Evolutionary conservation across 2,797 vertebrate genomes (phyloP), one percentile per base, ranked within the genome.

Genomic region (Calcarius lapponicus): DNA sequence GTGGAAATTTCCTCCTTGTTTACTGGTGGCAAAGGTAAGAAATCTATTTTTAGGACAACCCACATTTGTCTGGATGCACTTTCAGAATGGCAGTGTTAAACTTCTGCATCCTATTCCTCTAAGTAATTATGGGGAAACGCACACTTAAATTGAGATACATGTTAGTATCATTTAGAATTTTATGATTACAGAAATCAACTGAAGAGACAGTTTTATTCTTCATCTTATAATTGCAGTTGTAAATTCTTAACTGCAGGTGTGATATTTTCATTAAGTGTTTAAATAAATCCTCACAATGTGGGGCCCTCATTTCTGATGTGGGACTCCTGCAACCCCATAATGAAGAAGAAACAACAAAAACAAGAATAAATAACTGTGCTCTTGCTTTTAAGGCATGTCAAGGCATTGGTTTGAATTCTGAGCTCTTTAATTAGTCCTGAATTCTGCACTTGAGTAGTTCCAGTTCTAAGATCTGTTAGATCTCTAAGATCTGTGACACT

Each of bases 191-290:
- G 84, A 87, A 93, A 76, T 80, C 57, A 80, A 3, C 25, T 15
- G 29, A 80, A 92, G 75, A 89, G 82, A 88, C 69, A 78, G 58
- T 90, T 96, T 91, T 93, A 91, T 79, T 92, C 72, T 90, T 86
- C 42, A 28, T 88, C n/a, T 83, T 74, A 56, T 67, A 91, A 92
- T 54, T 85, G 54, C 38, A 54, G 62, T 36, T 88, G 65, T 93
- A 90, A 91, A 86, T 91, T 95, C 61, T 88, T 90, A 90, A 88
- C 54, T 83, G 79, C 42, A 83, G 65, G 57, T 94, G 75, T 74
- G 17, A 11, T 91, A 42, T 89, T 93, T 94, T 95, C 31, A 54
- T 78, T 78, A 76, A 62, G 11, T 80, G n/a, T 74, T 94, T 80
- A 84, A 94, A 91, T 93, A 94, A 96, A 85, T 94, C 42, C 60